These are phyloP conservation scores for Aphis craccivora DNA, from an alignment of 1,140 invertebrate genomes.

Conservation along the genomic window DNA sequence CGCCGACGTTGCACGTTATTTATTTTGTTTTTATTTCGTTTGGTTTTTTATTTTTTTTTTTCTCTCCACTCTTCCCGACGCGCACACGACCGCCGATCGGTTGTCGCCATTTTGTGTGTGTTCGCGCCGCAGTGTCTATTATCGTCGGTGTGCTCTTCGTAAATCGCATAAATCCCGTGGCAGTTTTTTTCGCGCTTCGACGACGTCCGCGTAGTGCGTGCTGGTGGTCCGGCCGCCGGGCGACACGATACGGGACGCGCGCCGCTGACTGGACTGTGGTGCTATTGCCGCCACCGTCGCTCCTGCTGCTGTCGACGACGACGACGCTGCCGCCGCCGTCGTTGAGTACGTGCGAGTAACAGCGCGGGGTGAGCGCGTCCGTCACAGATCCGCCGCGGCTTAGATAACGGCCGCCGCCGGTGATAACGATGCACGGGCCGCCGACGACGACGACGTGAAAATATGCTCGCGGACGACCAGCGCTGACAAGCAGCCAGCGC, in stretches of 20 bases:
- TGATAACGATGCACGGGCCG: slow-evolving; percentile 45
- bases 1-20: slow-evolving; percentile 40
- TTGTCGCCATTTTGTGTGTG: slow-evolving; percentile 54
- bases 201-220: background rate
- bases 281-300: background rate
- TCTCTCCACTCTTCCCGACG: background rate
- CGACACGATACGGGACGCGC: slow-evolving; percentile 53
- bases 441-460: slow-evolving; percentile 33
- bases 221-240: slow-evolving; percentile 33
- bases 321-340: background rate
- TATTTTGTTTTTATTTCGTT: background rate
- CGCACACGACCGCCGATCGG: background rate
- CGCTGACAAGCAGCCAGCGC: slow-evolving; percentile 30
- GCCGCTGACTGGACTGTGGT: slow-evolving; percentile 51
- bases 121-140: background rate
- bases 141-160: background rate
- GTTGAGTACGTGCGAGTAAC: background rate
- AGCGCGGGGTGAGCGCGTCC: slow-evolving; percentile 55
- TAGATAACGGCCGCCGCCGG: slow-evolving; percentile 53
- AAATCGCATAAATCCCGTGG: background rate
- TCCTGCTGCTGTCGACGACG: slow-evolving; percentile 9
- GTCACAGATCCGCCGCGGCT: slow-evolving; percentile 47
- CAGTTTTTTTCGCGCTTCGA: background rate
- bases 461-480: slow-evolving; percentile 21
- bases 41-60: slow-evolving; percentile 44